Evolutionary conservation across 2,797 vertebrate species (phyloP).

Genomic region (Echeneis naucrates): DNA sequence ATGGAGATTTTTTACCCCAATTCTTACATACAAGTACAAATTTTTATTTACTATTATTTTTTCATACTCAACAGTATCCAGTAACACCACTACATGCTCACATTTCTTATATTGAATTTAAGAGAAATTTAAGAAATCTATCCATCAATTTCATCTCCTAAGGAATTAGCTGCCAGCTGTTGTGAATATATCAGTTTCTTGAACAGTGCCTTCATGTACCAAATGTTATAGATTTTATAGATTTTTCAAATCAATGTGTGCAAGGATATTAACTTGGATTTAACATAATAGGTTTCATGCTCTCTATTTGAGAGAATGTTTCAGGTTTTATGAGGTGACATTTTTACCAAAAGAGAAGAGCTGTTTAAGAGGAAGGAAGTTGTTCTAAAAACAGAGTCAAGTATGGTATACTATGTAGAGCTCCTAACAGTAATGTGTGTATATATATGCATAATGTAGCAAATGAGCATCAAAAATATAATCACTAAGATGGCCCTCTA

Average conservation of each 20-base stretch:
- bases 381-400: slow-evolving; percentile 29
- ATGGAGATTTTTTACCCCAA: too few relatives aligned
- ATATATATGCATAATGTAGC: not conserved
- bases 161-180: not conserved
- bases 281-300: too few relatives aligned
- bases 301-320: not conserved
- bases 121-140: not conserved
- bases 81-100: not conserved
- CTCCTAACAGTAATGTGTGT: not conserved
- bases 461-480: too few relatives aligned
- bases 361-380: slow-evolving; percentile 31
- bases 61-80: not conserved
- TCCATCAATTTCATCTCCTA: too few relatives aligned
- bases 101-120: not conserved
- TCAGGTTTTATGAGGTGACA: not conserved
- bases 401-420: slow-evolving; percentile 1
- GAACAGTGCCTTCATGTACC: not conserved
- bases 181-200: not conserved
- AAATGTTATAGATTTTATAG: too few relatives aligned
- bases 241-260: not conserved
- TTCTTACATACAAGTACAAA: too few relatives aligned
- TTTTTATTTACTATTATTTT: too few relatives aligned
- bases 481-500: not conserved
- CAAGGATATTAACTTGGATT: not conserved
- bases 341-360: not conserved